Conservation (phyloP, 1,140 invertebrate genomes). For the Apis laboriosa region DNA sequence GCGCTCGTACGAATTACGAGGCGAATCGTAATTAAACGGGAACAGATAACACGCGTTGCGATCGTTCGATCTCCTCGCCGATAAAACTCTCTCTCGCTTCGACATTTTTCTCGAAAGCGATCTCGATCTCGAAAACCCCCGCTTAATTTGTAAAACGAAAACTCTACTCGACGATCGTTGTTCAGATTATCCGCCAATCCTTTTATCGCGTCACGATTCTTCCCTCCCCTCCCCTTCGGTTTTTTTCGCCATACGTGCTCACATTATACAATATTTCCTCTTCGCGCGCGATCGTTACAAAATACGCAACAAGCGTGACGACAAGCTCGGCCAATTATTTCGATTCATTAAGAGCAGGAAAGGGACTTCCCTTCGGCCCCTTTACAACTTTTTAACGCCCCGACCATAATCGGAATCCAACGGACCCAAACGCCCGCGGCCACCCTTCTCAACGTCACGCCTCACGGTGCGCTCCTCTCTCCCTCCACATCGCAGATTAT, state of each 20-base stretch:
- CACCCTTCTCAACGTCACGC: conserved; percentile 20
- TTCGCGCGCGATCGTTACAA: conserved; percentile 60
- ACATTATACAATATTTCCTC: conserved; percentile 53
- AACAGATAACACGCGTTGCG: neutral
- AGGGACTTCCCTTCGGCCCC: conserved; percentile 69
- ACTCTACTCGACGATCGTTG: no score
- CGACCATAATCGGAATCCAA: conserved; percentile 53
- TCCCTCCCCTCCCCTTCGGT: neutral
- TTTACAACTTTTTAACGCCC: conserved; percentile 43
- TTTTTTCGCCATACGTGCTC: conserved; percentile 16
- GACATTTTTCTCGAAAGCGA: neutral
- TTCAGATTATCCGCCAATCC: no score
- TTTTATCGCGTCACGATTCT: neutral
- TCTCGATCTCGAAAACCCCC: no score
- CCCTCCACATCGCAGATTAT: no score
- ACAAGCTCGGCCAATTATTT: conserved; percentile 74
- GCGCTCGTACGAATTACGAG: conserved; percentile 18
- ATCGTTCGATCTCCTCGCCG: neutral
- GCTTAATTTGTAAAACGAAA: neutral
- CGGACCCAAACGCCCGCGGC: conserved; percentile 63
- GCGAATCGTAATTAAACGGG: conserved; percentile 37
- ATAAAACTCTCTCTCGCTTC: neutral
- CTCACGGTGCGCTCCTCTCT: neutral
- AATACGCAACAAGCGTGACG: conserved; percentile 66
- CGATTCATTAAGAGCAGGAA: conserved; percentile 78